These are phyloP conservation scores for Acanthisitta chloris DNA, from an alignment of 2,113 vertebrate genomes.

Conservation along the genomic window DNA sequence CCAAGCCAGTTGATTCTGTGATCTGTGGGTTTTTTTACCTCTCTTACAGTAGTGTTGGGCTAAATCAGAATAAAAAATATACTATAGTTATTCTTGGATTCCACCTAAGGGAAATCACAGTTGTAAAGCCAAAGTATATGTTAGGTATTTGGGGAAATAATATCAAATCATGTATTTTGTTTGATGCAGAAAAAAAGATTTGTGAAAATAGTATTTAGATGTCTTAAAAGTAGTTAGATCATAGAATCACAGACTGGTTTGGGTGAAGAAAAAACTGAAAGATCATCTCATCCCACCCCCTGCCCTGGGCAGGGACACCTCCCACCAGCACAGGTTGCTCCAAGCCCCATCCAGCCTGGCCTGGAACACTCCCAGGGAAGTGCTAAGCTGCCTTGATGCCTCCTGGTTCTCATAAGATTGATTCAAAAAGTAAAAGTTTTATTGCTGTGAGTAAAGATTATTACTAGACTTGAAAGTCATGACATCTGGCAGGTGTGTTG, in stretches of 20 bases:
- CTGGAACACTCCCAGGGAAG: background rate
- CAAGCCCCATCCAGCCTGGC: background rate
- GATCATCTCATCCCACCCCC: fast-evolving
- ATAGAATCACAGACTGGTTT: background rate
- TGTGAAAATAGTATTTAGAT: background rate
- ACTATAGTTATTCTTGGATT: background rate
- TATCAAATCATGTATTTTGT: background rate
- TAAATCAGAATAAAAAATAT: background rate
- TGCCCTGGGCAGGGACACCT: background rate
- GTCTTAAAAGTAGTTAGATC: background rate
- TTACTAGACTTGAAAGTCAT: background rate
- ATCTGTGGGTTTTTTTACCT: background rate
- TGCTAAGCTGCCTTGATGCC: background rate
- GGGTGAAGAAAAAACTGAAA: background rate
- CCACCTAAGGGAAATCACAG: background rate
- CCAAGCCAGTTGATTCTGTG: no score
- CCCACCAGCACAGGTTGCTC: background rate
- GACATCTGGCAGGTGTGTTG: background rate
- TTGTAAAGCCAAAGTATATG: background rate
- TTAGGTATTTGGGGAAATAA: background rate
- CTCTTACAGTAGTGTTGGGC: background rate
- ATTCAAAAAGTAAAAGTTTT: background rate
- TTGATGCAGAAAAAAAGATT: background rate
- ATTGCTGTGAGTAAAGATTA: background rate
- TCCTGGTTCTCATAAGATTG: background rate